Evolutionary conservation across 2,113 vertebrate species (phyloP).

Genomic region (Bos taurus): DNA sequence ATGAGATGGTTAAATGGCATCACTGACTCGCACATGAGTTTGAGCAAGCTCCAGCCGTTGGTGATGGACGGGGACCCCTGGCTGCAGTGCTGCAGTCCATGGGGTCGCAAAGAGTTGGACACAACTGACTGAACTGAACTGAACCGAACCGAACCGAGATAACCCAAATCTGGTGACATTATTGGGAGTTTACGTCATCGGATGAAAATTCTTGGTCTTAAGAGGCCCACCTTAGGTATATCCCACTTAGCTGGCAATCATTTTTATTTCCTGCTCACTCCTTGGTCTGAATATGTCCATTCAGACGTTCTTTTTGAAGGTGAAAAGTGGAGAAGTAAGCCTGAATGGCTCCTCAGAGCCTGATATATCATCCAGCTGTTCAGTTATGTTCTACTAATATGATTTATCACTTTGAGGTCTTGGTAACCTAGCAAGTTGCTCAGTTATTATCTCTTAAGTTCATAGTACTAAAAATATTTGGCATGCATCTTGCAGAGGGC

Average conservation of each 20-base stretch:
- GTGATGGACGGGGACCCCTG: not conserved
- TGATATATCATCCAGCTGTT: not conserved
- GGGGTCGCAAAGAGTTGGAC: not conserved
- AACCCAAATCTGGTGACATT: not conserved
- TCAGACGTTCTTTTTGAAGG: not conserved
- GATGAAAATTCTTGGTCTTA: constrained; percentile 21
- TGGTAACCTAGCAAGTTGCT: constrained; percentile 4
- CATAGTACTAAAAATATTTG: not conserved
- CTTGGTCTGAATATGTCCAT: constrained; percentile 7
- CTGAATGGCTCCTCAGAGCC: not conserved
- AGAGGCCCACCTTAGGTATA: not conserved
- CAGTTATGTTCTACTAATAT: not conserved
- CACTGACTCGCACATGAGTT: not conserved
- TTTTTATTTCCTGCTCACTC: not conserved
- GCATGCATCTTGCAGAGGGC: not conserved
- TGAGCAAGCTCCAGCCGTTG: not conserved
- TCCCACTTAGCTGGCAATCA: not conserved
- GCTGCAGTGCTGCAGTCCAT: not conserved
- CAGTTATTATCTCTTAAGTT: constrained; percentile 4
- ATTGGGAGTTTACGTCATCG: not conserved
- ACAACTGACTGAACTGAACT: not conserved
- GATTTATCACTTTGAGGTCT: not conserved
- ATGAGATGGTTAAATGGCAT: not conserved
- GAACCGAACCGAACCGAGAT: not conserved
- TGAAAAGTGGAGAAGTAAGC: not conserved